Percentiles rank a stretch among this genome's conserved stretches.
Conservation (phyloP, 2,797 vertebrate species). For the Gorsachius magnificus region DNA sequence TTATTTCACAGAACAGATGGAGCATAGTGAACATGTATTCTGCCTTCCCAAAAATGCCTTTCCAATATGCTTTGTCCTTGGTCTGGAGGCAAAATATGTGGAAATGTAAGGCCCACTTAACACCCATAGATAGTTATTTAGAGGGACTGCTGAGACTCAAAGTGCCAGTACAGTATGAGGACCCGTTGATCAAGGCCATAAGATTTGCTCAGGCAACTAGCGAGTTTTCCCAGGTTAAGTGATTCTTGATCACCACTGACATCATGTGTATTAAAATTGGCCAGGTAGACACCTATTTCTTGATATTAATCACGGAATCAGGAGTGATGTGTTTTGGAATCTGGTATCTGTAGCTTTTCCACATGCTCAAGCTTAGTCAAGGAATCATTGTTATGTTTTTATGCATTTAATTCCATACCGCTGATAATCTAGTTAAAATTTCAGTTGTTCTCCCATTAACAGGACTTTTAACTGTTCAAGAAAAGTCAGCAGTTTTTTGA, state of each 20-base stretch:
- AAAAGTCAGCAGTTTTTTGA: background rate
- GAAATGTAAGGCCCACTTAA: background rate
- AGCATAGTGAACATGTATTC: background rate
- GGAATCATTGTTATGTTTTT: background rate
- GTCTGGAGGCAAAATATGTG: background rate
- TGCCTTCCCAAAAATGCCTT: background rate
- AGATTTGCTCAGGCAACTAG: background rate
- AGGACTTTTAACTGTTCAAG: background rate
- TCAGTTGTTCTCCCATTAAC: background rate
- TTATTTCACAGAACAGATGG: background rate
- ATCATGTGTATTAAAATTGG: background rate
- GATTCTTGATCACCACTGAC: background rate
- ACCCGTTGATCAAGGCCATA: background rate
- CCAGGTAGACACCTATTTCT: background rate
- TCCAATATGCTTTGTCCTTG: background rate
- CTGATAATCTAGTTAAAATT: background rate
- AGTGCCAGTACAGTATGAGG: background rate
- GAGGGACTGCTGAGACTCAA: background rate
- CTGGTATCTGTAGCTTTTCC: background rate
- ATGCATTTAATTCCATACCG: background rate
- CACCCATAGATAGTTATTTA: background rate
- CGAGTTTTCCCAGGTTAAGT: background rate
- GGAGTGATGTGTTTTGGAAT: background rate
- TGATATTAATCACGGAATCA: background rate
- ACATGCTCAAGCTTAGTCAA: background rate